Base-by-base conservation (phyloP, 2,797 vertebrate species). In the Jordanella pulchra region DNA sequence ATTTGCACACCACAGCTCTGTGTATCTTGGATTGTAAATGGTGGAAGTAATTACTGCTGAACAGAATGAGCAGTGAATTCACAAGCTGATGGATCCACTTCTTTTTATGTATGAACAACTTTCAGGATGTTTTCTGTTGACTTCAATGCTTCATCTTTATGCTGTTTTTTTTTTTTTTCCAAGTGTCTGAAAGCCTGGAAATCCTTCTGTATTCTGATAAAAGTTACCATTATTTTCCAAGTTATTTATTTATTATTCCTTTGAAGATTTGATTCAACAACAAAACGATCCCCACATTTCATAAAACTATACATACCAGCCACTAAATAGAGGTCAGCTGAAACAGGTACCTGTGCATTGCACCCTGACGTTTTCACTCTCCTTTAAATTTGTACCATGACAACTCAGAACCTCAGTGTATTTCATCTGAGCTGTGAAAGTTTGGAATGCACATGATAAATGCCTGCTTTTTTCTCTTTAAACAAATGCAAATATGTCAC, bases 1-100 rank as follows among this genome's bases (percentile, higher is more conserved):
- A 45, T 82, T 61, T 78, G 73, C 76, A 76, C 65, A 35, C 88
- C 74, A 71, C 86, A 86, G 60, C 71, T 30, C 69, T 78, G 61
- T 55, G 48, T 82, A 83, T 87, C 67, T 76, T 76, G 54, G 48
- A 66, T 47, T 78, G 79, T 75, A 78, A 81, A 75, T 64, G 76
- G 30, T 77, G 54, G 35, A 81, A 73, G 65, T 66, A 87, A 80
- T 87, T 84, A 76, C 53, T 67, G 68, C 4, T 28, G 39, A 82
- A 30, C 48, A 25, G 71, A 74, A 51, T 67, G 42, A 80, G 25
- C 64, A 53, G 56, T 7, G 28, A 79, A 80, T 69, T 68, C 35
- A 54, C 53, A 75, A 67, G 32, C 60, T 14, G 27, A 51, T 73
- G 53, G 44, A 45, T 39, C 9, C 35, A 39, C 35, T 4, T 4